Conservation (phyloP, 2,888 invertebrate genomes). For the Spisula solida region DNA sequence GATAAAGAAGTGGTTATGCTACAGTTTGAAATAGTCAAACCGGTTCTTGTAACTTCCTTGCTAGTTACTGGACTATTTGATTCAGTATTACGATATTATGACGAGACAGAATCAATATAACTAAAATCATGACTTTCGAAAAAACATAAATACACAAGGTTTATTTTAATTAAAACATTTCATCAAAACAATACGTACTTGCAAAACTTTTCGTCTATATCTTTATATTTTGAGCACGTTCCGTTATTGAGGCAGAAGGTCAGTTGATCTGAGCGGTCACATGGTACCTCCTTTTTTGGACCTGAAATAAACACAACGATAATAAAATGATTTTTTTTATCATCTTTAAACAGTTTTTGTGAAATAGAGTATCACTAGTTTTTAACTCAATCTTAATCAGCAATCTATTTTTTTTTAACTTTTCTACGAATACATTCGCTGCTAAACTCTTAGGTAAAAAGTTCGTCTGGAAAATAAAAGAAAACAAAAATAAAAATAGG, state of each 20-base stretch:
- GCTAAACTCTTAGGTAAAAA: not conserved
- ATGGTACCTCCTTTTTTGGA: slow-evolving; percentile 56
- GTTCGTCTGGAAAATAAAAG: not conserved
- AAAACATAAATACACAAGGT: not conserved
- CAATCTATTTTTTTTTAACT: not conserved
- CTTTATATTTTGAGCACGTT: slow-evolving; percentile 59
- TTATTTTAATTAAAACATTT: not conserved
- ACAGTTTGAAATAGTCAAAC: no score
- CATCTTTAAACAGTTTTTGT: no score
- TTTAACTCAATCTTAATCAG: not conserved
- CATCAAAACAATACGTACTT: slow-evolving; percentile 60
- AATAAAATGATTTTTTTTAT: no score
- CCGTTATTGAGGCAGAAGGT: slow-evolving; percentile 65
- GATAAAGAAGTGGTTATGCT: no score
- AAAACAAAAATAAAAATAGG: not conserved
- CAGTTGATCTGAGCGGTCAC: slow-evolving; percentile 44
- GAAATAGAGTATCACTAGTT: not conserved
- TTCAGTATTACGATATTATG: no score
- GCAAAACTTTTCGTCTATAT: slow-evolving; percentile 63
- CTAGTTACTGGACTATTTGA: no score
- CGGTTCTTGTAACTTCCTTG: no score
- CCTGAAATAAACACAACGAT: slow-evolving; percentile 51
- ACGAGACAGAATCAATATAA: no score
- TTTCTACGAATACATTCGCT: not conserved
- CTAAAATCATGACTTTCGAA: no score